Conservation (phyloP, 2,113 vertebrate genomes). For the Sinocyclocheilus grahami region DNA sequence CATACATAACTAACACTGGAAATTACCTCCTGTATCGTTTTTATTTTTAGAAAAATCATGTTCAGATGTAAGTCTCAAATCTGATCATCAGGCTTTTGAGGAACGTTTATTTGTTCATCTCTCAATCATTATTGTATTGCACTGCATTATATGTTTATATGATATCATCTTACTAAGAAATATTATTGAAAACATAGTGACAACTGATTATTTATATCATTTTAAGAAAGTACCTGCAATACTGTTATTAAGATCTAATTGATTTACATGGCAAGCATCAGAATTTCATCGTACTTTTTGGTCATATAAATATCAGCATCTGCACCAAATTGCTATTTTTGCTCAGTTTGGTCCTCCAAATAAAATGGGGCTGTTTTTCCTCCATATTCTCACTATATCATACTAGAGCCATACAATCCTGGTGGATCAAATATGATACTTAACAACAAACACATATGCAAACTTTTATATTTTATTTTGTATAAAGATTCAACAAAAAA, state of each 20-base stretch:
- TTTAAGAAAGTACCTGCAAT: background rate
- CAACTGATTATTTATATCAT: background rate
- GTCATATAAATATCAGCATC: background rate
- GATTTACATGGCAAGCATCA: background rate
- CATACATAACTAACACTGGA: too few species aligned
- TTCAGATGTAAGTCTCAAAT: background rate
- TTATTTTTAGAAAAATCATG: background rate
- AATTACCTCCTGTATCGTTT: too few species aligned
- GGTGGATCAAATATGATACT: background rate
- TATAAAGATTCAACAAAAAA: background rate
- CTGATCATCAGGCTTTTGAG: background rate
- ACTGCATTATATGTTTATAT: background rate
- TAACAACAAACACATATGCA: background rate
- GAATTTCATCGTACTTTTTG: background rate
- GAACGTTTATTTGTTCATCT: background rate
- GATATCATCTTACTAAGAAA: background rate
- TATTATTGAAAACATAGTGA: background rate
- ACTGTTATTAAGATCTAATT: background rate
- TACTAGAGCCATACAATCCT: background rate
- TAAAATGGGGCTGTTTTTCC: background rate
- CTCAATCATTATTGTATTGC: background rate
- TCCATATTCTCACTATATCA: background rate
- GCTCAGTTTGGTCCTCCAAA: background rate
- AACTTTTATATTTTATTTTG: background rate
- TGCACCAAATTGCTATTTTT: background rate